A percentile compares a stretch with the other conserved stretches of the same genome.
These are phyloP conservation scores for Saturnia pavonia DNA, from an alignment of 2,888 invertebrate genomes.

Conservation along the genomic window DNA sequence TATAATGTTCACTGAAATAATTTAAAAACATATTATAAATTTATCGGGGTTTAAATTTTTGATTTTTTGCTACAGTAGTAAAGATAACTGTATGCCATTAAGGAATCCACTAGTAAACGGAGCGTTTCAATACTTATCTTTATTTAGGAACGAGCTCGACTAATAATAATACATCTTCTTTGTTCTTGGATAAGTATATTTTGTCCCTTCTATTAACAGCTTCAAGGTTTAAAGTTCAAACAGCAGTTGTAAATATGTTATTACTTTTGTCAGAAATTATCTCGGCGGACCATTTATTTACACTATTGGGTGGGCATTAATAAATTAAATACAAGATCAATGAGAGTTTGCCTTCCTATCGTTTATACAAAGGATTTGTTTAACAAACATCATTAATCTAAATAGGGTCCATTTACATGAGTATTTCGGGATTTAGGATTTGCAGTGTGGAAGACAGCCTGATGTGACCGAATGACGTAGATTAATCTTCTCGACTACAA, in stretches of 20 bases:
- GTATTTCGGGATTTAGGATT: neutral
- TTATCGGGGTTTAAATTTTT: too few species aligned
- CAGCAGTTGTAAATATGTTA: conserved; percentile 1
- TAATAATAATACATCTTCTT: neutral
- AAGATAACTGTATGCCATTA: too few species aligned
- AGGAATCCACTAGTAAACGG: neutral
- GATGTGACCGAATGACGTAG: neutral
- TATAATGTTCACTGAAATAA: too few species aligned
- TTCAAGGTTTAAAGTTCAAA: too few species aligned
- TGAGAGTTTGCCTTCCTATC: neutral
- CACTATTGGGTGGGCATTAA: neutral
- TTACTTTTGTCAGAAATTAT: neutral
- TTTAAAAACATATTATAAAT: too few species aligned
- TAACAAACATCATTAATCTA: conserved; percentile 11
- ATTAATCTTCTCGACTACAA: neutral
- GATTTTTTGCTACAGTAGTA: too few species aligned
- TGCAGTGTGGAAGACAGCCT: neutral
- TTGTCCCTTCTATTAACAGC: neutral
- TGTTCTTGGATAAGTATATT: neutral
- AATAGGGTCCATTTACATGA: neutral
- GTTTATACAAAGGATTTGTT: neutral
- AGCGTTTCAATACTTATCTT: too few species aligned
- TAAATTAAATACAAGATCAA: neutral
- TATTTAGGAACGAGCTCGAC: too few species aligned
- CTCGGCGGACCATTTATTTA: neutral